Evolutionary conservation across 2,888 invertebrate genomes (phyloP).

Genomic region (Oscheius myriophilus): DNA sequence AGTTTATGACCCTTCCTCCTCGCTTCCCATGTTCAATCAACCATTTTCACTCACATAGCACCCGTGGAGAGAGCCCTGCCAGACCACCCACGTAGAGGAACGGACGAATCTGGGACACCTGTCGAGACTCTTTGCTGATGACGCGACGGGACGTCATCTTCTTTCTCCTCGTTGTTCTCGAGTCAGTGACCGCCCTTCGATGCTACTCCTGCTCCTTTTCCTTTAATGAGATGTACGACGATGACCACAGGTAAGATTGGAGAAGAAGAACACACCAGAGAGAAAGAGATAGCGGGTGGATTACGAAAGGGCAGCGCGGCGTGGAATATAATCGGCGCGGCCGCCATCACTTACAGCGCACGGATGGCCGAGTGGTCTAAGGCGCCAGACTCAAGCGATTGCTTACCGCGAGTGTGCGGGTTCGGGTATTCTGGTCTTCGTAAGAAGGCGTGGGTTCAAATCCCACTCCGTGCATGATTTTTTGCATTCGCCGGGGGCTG

Average conservation of each 20-base stretch:
- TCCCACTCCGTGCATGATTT: background rate
- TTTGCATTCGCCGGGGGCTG: too few relatives aligned
- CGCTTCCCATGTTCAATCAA: background rate
- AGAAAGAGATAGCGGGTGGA: background rate
- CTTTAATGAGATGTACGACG: slow-evolving; percentile 66
- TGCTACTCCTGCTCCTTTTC: slow-evolving; percentile 67
- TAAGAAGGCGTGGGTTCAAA: background rate
- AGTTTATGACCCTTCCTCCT: slow-evolving; percentile 21
- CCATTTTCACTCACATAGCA: slow-evolving; percentile 46
- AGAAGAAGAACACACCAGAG: background rate
- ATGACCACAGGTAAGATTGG: slow-evolving; percentile 51
- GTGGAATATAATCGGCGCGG: background rate
- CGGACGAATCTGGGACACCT: slow-evolving; percentile 53
- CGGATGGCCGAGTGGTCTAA: slow-evolving; percentile 72
- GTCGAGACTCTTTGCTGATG: slow-evolving; percentile 56
- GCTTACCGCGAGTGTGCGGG: too few relatives aligned
- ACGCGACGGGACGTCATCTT: slow-evolving; percentile 54
- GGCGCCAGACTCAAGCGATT: slow-evolving; percentile 72
- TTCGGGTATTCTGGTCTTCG: background rate
- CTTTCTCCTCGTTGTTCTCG: slow-evolving; percentile 8
- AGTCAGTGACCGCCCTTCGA: slow-evolving; percentile 33
- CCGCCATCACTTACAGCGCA: slow-evolving; percentile 28
- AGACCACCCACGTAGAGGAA: slow-evolving; percentile 58
- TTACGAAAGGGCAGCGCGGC: background rate
- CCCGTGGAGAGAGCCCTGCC: slow-evolving; percentile 52